Evolutionary conservation across 2,113 vertebrate genomes (phyloP).

Genomic region (Thermophis baileyi): DNA sequence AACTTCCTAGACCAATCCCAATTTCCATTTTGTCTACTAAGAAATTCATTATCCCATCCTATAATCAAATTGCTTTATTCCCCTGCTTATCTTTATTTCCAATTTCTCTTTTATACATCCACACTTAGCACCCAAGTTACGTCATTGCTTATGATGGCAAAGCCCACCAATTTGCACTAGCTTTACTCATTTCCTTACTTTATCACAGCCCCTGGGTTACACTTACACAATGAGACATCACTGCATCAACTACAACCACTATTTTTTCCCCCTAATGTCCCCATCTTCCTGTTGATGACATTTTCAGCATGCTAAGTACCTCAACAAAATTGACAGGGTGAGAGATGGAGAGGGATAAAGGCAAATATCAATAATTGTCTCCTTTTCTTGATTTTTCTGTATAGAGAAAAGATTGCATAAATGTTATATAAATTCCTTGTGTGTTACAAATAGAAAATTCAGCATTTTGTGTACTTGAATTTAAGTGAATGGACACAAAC

Average conservation of each 20-base stretch:
- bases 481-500: constrained; percentile 13
- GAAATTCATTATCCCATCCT: background rate
- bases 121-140: background rate
- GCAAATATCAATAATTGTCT: background rate
- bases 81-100: background rate
- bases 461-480: background rate
- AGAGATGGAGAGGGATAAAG: background rate
- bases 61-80: background rate
- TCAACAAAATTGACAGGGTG: background rate
- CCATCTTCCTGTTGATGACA: background rate
- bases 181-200: background rate
- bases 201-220: background rate
- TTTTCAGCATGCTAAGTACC: background rate
- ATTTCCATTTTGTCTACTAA: background rate
- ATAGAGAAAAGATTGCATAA: background rate
- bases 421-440: background rate
- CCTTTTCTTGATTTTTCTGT: constrained; percentile 3
- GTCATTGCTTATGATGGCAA: background rate
- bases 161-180: background rate
- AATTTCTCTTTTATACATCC: background rate
- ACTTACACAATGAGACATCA: background rate
- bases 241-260: background rate
- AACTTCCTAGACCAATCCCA: background rate
- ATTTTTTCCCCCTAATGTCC: background rate
- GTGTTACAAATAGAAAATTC: background rate